These are phyloP conservation scores for Neolamprologus sp. DNA, from an alignment of 2,113 vertebrate genomes.

Conservation along the genomic window DNA sequence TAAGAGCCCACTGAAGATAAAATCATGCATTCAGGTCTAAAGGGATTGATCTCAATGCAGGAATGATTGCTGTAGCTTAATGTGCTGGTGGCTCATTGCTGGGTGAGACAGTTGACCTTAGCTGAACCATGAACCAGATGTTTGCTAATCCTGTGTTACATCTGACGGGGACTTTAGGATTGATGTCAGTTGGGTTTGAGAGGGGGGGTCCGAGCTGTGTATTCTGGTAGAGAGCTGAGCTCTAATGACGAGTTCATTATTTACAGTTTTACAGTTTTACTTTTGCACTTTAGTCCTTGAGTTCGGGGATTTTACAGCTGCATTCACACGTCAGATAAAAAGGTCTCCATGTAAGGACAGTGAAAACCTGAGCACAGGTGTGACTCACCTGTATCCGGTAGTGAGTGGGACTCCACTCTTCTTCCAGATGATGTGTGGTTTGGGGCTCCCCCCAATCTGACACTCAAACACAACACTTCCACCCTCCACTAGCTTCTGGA, in stretches of 20 bases:
- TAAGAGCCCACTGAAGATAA: not conserved
- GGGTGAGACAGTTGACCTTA: not conserved
- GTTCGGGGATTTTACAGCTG: not conserved
- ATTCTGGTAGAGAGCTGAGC: not conserved
- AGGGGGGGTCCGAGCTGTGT: not conserved
- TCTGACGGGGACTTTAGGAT: not conserved
- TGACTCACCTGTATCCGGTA: constrained; percentile 87
- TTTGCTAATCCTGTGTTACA: not conserved
- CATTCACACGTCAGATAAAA: not conserved
- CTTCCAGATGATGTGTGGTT: constrained; percentile 94
- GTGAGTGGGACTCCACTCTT: constrained; percentile 89
- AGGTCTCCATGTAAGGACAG: not conserved
- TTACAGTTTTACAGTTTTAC: not conserved
- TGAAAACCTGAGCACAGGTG: not conserved
- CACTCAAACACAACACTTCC: constrained; percentile 88
- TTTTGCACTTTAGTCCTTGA: not conserved
- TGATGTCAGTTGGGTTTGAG: not conserved
- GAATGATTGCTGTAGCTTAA: not conserved
- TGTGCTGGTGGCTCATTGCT: not conserved
- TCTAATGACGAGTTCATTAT: not conserved
- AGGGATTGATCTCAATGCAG: not conserved
- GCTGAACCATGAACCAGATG: not conserved
- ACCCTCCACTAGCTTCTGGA: constrained; percentile 92
- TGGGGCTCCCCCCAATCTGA: constrained; percentile 89
- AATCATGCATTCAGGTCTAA: not conserved